phyloP scores from a whole-genome alignment of 2,888 invertebrate genomes.

The Ornithoptera alexandrae region DNA sequence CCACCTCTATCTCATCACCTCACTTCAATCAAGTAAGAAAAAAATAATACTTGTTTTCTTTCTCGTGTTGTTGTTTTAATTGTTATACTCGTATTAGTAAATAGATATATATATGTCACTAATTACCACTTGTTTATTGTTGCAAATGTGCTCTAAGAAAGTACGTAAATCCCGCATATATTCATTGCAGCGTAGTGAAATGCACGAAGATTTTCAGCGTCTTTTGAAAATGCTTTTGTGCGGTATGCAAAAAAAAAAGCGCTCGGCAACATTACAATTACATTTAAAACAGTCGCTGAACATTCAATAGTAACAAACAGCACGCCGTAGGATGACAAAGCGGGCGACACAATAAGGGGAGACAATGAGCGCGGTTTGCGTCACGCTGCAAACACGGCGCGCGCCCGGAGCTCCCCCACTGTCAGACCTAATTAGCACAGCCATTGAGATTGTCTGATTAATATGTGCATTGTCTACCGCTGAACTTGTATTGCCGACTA shows the following conservation, averaged over 20 bases:
- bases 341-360: constrained; percentile 56
- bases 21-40: no score
- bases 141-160: constrained; percentile 6
- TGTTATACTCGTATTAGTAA: no score
- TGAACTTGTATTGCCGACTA: constrained; percentile 36
- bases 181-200: constrained; percentile 12
- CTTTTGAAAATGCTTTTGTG: constrained; percentile 14
- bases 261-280: constrained; percentile 24
- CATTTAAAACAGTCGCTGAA: constrained; percentile 29
- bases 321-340: constrained; percentile 56
- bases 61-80: no score
- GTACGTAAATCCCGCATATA: constrained; percentile 1
- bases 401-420: constrained; percentile 57
- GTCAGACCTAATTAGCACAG: constrained; percentile 74
- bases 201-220: constrained; percentile 8
- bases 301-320: constrained; percentile 55
- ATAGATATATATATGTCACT: not conserved
- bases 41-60: no score
- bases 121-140: not conserved
- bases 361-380: constrained; percentile 66
- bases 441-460: constrained; percentile 74
- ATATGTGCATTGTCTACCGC: constrained; percentile 66
- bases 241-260: constrained; percentile 13
- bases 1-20: no score
- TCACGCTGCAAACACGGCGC: constrained; percentile 52